Base-by-base conservation (phyloP, 1,140 invertebrate species). In the Cecropterus lyciades region DNA sequence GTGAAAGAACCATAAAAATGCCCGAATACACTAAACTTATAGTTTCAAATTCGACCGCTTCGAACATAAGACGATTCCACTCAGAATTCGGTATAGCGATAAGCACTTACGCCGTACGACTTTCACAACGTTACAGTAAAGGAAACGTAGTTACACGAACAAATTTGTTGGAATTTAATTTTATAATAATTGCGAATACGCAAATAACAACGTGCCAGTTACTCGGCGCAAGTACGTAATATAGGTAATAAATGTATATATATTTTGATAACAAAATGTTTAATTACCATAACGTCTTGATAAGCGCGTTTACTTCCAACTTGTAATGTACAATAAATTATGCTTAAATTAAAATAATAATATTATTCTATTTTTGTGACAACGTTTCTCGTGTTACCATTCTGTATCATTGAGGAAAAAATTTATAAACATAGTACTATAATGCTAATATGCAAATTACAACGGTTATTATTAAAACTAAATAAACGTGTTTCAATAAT, bases 251-350 rank as follows among this genome's bases (percentile, higher is more conserved):
- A n/a, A 33, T 65, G 15, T 43, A 14, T 43, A 67, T 59, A 57
- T 62, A 63, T 37, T 63, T 64, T 70, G 68, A 73, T 73, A 73
- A 66, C 48, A 63, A 40, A 56, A 49, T 55, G 63, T 70, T 70
- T 74, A 68, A 70, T 74, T 68, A 62, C 60, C 67, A 49, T 40
- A 51, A 42, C 40, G 20, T 59, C 53, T 65, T 73, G 72, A 73
- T 73, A 70, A 73, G 55, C 33, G 45, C 42, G 40, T 57, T 59
- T 13, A 24, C 20, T 27, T 27, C 48, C 20, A 27, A 4, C 20
- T 13, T 3, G 24, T 51, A 51, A 51, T 27, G 1, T 24, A 24
- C n/a, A 51, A 27, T 51, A 27, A 51, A 27, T 27, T 27, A 13
- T 27, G 48, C 0, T 13, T 27, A 13, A 10, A 27, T 51, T 13